A percentile compares a stretch with the other conserved stretches of the same genome.
Evolutionary conservation across 1,140 invertebrate genomes (phyloP).

Genomic region (Cryptotermes secundus): DNA sequence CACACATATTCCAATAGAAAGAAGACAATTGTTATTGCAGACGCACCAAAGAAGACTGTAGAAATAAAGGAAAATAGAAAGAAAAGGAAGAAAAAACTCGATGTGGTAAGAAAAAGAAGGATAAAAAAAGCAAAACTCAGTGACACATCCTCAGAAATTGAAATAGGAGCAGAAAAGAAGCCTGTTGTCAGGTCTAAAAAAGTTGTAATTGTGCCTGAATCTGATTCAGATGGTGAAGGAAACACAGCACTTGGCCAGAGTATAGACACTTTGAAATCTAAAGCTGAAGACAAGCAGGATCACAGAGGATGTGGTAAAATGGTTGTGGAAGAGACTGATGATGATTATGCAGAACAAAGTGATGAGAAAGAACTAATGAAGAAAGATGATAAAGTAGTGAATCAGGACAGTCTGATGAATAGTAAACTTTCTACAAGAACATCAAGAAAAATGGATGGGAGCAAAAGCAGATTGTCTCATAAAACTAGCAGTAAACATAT

Average conservation of each 20-base stretch:
- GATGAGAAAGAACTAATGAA: too few species aligned
- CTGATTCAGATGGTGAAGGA: neutral
- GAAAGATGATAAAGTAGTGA: neutral
- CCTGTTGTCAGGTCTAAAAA: neutral
- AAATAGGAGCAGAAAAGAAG: neutral
- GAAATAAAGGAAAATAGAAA: neutral
- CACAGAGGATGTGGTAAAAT: neutral
- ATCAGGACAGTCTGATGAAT: too few species aligned
- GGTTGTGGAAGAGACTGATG: neutral
- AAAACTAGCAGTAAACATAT: neutral
- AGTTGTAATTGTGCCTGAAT: conserved; percentile 1
- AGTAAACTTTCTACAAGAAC: neutral
- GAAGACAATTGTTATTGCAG: neutral
- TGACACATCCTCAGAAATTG: neutral
- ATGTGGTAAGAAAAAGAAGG: neutral
- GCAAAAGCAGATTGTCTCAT: neutral
- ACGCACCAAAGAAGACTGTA: neutral
- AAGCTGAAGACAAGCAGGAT: neutral
- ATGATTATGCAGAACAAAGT: neutral
- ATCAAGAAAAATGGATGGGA: neutral
- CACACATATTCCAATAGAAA: neutral
- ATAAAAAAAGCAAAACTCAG: neutral
- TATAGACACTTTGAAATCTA: neutral
- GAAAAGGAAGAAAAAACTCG: conserved; percentile 23
- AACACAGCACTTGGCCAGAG: neutral